These are phyloP conservation scores for Mantis religiosa DNA, from an alignment of 2,888 invertebrate species.

Conservation along the genomic window DNA sequence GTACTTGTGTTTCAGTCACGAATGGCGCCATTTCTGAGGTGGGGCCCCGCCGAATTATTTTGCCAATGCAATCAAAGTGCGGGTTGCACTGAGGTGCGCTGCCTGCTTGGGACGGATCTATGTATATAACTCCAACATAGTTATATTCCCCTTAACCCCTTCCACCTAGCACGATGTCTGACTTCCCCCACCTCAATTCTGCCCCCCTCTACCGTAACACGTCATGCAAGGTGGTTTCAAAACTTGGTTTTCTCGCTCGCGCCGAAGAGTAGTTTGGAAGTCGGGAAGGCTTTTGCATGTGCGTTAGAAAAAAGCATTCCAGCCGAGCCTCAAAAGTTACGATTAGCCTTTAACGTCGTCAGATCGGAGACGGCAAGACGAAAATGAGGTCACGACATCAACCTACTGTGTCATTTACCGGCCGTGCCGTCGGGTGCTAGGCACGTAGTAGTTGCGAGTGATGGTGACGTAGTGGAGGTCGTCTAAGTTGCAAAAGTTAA, in stretches of 20 bases:
- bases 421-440: background rate
- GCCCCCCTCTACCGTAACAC: slow-evolving; percentile 9
- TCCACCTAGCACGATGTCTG: background rate
- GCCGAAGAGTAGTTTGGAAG: background rate
- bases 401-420: background rate
- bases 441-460: background rate
- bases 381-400: background rate
- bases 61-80: background rate
- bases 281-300: slow-evolving; percentile 8
- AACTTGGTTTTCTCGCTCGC: slow-evolving; percentile 8
- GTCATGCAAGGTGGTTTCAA: slow-evolving; percentile 27
- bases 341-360: background rate
- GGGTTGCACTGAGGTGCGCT: background rate
- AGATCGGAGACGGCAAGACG: background rate
- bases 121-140: slow-evolving; percentile 7
- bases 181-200: background rate
- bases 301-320: background rate
- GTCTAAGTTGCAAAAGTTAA: background rate
- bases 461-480: background rate
- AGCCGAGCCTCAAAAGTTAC: background rate
- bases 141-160: slow-evolving; percentile 16
- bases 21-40: background rate
- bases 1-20: background rate
- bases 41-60: background rate
- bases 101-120: background rate